phyloP scores from a whole-genome alignment of 2,888 invertebrate genomes.

The Eupeodes luniger region DNA sequence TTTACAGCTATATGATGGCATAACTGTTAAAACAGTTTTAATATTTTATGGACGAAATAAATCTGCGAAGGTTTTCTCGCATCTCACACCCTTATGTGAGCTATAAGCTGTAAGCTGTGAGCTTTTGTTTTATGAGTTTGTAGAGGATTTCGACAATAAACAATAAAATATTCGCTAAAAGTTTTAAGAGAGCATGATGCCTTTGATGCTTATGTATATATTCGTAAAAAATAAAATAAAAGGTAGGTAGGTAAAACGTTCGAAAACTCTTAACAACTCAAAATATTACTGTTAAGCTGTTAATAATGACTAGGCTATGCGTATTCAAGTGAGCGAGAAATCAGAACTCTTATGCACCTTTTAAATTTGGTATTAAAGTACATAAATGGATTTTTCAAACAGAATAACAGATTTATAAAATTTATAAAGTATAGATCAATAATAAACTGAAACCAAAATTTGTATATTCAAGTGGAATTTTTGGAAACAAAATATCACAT shows the following conservation, averaged over 20 bases:
- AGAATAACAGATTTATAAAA: no score
- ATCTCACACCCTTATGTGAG: no score
- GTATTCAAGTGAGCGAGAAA: neutral
- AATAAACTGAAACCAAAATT: no score
- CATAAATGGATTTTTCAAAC: no score
- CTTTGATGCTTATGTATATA: neutral
- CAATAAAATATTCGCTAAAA: conserved; percentile 37
- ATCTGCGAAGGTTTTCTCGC: conserved; percentile 34
- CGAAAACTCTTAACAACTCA: conserved; percentile 4
- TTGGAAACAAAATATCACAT: no score
- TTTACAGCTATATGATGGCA: conserved; percentile 47
- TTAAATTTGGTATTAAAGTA: no score
- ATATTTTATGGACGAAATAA: conserved; percentile 57
- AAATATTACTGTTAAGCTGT: neutral
- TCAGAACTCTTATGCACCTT: neutral
- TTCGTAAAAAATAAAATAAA: no score
- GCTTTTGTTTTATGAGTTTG: conserved; percentile 39
- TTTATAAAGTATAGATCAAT: no score
- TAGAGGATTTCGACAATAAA: conserved; percentile 20
- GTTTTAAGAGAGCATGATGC: conserved; percentile 12
- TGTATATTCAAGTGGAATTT: no score
- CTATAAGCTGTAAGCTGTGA: neutral
- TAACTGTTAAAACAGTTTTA: conserved; percentile 57
- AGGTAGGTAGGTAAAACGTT: conserved; percentile 4
- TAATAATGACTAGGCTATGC: neutral